These are phyloP conservation scores for Liparis tanakae DNA, from an alignment of 2,797 vertebrate species.

Conservation along the genomic window DNA sequence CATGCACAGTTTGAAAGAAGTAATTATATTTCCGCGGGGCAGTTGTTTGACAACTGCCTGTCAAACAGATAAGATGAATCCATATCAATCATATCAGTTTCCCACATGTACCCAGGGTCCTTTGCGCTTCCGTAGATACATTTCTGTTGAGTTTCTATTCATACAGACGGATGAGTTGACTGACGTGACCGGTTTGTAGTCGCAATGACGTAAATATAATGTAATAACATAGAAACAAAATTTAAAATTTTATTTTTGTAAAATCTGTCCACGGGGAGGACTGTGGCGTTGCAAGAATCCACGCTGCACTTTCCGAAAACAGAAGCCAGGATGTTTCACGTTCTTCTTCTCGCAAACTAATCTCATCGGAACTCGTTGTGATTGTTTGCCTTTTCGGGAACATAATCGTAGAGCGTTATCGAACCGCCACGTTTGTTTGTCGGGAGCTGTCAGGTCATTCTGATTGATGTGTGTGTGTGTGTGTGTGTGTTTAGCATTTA, in stretches of 20 bases:
- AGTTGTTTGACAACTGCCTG: slow-evolving; percentile 50
- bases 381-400: neutral
- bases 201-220: neutral
- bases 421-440: neutral
- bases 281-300: neutral
- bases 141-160: slow-evolving; percentile 16
- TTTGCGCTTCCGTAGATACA: neutral
- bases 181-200: neutral
- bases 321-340: neutral
- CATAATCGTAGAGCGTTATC: too few species aligned
- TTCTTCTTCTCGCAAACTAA: neutral
- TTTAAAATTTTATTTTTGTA: too few species aligned
- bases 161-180: slow-evolving; percentile 8
- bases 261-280: neutral
- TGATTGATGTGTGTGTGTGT: neutral
- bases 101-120: slow-evolving; percentile 31
- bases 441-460: slow-evolving; percentile 2
- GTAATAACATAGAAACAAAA: neutral
- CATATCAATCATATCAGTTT: slow-evolving; percentile 30
- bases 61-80: slow-evolving; percentile 47
- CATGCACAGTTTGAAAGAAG: slow-evolving; percentile 31
- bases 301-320: neutral
- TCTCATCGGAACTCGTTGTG: neutral
- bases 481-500: neutral
- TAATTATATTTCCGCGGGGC: slow-evolving; percentile 30